Conservation (phyloP, 2,797 vertebrate genomes). For the Cygnus olor region DNA sequence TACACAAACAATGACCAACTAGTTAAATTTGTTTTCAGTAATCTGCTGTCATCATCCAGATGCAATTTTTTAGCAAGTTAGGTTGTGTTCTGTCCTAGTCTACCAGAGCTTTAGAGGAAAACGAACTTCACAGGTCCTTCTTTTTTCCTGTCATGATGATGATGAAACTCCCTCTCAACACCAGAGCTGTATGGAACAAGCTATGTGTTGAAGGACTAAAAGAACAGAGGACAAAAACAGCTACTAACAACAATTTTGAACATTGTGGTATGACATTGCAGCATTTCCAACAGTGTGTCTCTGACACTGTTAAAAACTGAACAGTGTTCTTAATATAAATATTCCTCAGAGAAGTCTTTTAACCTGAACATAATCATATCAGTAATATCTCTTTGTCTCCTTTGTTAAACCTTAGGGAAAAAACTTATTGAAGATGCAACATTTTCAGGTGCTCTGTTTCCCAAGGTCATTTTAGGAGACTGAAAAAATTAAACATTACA, state of each 20-base stretch:
- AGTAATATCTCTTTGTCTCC: slow-evolving; percentile 9
- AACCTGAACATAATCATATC: slow-evolving; percentile 7
- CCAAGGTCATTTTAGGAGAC: slow-evolving; percentile 10
- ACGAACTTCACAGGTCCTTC: neutral
- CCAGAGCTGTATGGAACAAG: neutral
- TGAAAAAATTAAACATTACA: neutral
- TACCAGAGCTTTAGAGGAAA: slow-evolving; percentile 15
- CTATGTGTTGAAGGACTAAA: neutral
- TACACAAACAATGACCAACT: neutral
- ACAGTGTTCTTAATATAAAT: neutral
- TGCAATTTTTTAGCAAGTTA: slow-evolving; percentile 5
- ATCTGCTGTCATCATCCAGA: neutral
- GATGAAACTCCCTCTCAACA: neutral
- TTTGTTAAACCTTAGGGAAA: neutral
- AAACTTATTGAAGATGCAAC: neutral
- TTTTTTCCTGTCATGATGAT: neutral
- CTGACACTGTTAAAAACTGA: neutral
- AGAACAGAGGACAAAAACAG: slow-evolving; percentile 4
- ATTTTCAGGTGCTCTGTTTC: slow-evolving; percentile 17
- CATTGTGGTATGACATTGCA: neutral
- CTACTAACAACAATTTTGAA: neutral
- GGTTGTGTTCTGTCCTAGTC: neutral
- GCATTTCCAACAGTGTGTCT: neutral
- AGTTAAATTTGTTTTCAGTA: slow-evolving; percentile 31
- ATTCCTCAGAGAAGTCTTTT: slow-evolving; percentile 19